Conservation (phyloP, 1,140 invertebrate genomes). For the Riptortus pedestris region DNA sequence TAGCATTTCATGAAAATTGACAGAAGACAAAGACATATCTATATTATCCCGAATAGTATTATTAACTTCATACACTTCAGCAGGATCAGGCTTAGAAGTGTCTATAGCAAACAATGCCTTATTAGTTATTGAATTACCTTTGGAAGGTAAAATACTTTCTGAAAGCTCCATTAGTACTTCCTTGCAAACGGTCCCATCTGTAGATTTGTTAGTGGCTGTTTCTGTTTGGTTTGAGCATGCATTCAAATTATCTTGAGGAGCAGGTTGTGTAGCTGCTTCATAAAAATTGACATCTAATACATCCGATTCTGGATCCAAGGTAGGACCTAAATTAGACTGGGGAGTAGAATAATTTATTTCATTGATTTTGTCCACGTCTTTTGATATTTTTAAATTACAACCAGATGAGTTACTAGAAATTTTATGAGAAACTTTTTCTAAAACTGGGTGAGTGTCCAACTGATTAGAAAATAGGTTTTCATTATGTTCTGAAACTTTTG, state of each 20-base stretch:
- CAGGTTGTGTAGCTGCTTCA: not conserved
- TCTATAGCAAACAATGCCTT: not conserved
- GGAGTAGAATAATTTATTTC: too few species aligned
- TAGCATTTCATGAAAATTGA: not conserved
- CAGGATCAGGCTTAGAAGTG: too few species aligned
- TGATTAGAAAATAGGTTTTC: too few species aligned
- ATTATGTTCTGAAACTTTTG: too few species aligned
- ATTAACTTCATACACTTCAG: not conserved
- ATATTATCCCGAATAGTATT: not conserved
- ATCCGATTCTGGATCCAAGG: too few species aligned
- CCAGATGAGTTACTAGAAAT: not conserved
- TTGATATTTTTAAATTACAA: too few species aligned
- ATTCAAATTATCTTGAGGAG: too few species aligned
- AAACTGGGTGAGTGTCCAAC: not conserved
- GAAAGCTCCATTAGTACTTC: not conserved
- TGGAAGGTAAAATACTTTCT: not conserved
- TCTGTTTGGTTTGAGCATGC: too few species aligned
- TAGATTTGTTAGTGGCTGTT: too few species aligned
- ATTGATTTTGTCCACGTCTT: too few species aligned
- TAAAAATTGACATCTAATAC: not conserved
- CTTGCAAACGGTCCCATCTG: not conserved
- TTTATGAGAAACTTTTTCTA: not conserved
- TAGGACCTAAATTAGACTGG: too few species aligned
- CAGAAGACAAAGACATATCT: not conserved
- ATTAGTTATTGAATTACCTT: not conserved